Evolutionary conservation across 2,113 vertebrate genomes (phyloP), one percentile per base, ranked within the genome.

Genomic region (Gnathonemus longibarbis): DNA sequence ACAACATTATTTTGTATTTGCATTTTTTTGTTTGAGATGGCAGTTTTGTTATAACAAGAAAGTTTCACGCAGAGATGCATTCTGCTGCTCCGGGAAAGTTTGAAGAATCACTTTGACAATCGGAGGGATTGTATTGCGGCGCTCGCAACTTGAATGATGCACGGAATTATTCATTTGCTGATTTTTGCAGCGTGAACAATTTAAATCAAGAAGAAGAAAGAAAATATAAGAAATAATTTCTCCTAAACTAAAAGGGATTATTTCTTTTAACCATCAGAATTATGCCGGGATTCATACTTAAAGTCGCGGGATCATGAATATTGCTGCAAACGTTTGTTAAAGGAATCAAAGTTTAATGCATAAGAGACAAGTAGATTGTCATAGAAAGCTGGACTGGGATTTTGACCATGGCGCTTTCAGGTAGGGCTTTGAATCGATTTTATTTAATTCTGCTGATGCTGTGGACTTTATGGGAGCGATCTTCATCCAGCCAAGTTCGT

Each of bases 401-500:
- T 90, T 90, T 89, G 93, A 92, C 94, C 95, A 96, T 95, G 95
- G 92, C 95, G 93, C 93, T 90, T 93, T 88, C 93, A 93, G 94
- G 93, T 95, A 94, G 94, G 90, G 89, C 92, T 92, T 90, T 91
- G 45, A 93, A 93, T 91, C 89, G 90, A 87, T 90, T 93, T 89
- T 74, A 92, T 74, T 17, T 93, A 88, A 74, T 96, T 92, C 87
- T 96, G 53, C 93, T 96, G 52, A 56, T 95, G 42, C 86, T 96
- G 27, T 96, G 95, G 95, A 96, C 95, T 90, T 93, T 95, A 74
- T 94, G 93, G 89, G 93, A 90, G 70, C 89, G 91, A 87, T 94
- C 95, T 49, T 92, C 95, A 2, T 95, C 95, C 92, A 95, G 96
- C 27, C 98, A 98, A 93, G 96, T 97, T 90, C 97, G 98, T 5